Percentiles rank a stretch among this genome's conserved stretches.
Conservation (phyloP, 1,140 invertebrate species). For the Caenorhabditis latens region DNA sequence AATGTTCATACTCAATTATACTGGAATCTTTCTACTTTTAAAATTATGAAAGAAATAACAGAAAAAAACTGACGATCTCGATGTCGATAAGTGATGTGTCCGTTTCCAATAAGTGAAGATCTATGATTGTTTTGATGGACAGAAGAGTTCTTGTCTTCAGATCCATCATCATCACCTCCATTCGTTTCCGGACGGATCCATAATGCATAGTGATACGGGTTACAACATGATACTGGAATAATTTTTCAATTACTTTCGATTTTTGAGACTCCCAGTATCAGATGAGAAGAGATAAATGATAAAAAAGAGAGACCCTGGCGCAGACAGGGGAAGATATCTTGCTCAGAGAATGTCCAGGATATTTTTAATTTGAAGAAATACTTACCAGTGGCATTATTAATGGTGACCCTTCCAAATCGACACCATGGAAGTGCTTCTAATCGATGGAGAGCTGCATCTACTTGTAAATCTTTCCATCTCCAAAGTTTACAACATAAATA, state of each 20-base stretch:
- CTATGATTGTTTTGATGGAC: slow-evolving; percentile 39
- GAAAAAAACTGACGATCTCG: slow-evolving; percentile 30
- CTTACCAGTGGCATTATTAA: slow-evolving; percentile 77
- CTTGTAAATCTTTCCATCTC: slow-evolving; percentile 76
- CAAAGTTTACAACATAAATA: slow-evolving; percentile 78
- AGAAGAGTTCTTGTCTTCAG: slow-evolving; percentile 38
- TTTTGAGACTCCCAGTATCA: background rate
- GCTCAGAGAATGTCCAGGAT: background rate
- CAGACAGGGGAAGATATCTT: background rate
- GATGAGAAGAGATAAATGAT: background rate
- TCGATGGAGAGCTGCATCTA: slow-evolving; percentile 76
- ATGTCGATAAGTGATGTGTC: slow-evolving; percentile 53
- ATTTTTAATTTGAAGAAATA: background rate
- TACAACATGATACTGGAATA: slow-evolving; percentile 71
- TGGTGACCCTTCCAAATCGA: slow-evolving; percentile 76
- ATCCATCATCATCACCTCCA: slow-evolving; percentile 57
- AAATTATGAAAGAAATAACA: background rate
- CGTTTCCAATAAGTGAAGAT: slow-evolving; percentile 54
- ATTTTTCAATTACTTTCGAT: background rate
- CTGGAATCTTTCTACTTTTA: too few species aligned
- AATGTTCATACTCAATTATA: too few species aligned
- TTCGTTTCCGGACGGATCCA: slow-evolving; percentile 76
- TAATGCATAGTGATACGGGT: slow-evolving; percentile 76
- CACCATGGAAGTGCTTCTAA: slow-evolving; percentile 77
- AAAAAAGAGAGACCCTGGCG: background rate